phyloP scores from a whole-genome alignment of 1,140 invertebrate genomes.

The Saccostrea cuccullata region DNA sequence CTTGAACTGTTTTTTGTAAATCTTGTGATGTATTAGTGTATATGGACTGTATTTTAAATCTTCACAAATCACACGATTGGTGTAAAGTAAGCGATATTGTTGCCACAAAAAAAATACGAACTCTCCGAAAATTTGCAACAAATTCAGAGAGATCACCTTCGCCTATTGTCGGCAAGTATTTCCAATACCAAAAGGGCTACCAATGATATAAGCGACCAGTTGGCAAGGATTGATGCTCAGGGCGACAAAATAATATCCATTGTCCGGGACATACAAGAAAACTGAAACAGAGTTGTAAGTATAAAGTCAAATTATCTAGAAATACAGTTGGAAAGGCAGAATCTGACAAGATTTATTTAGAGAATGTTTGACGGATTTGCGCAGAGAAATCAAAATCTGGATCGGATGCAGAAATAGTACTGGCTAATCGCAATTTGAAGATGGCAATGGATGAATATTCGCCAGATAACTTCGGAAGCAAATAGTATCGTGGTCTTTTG shows the following conservation, averaged over 20 bases:
- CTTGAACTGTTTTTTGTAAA: neutral
- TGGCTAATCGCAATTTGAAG: neutral
- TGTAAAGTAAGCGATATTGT: neutral
- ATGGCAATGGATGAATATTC: neutral
- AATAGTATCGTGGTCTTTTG: neutral
- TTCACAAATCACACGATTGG: conserved; percentile 7
- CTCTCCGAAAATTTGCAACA: neutral
- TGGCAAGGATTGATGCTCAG: neutral
- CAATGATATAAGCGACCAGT: neutral
- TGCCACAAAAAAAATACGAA: neutral
- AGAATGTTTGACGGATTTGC: neutral
- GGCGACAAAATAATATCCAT: neutral
- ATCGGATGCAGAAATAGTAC: neutral
- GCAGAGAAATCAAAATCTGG: conserved; percentile 5
- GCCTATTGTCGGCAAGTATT: neutral
- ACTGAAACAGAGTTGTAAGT: neutral
- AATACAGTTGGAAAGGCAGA: neutral
- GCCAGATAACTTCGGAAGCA: neutral
- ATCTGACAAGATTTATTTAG: conserved; percentile 9
- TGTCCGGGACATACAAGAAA: neutral
- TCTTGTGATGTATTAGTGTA: neutral
- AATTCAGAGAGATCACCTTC: neutral
- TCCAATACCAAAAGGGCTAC: neutral
- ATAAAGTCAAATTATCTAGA: conserved; percentile 5
- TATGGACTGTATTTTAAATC: neutral